A percentile compares a stretch with the other conserved stretches of the same genome.
Evolutionary conservation across 2,797 vertebrate species (phyloP).

Genomic region (Champsocephalus gunnari): DNA sequence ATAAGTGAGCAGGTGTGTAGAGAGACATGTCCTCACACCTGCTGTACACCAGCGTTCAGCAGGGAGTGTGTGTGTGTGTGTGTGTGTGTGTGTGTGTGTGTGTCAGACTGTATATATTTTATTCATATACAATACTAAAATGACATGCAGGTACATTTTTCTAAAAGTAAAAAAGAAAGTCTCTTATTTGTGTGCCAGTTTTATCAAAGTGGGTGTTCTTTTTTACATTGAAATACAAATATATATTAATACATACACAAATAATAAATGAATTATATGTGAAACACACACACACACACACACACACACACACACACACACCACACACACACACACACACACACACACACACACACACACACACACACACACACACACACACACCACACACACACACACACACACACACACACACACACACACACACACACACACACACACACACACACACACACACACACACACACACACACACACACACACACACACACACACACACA

Average conservation of each 20-base stretch:
- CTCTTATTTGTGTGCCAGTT: no score
- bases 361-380: conserved; percentile 14
- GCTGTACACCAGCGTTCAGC: conserved; percentile 42
- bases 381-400: conserved; percentile 13
- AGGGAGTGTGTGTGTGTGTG: conserved; percentile 26
- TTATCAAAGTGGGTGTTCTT: no score
- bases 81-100: conserved; percentile 32
- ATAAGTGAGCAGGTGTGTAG: conserved; percentile 72
- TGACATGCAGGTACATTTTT: not conserved
- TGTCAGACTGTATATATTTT: conserved; percentile 20
- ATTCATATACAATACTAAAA: conserved; percentile 29
- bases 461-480: conserved; percentile 7
- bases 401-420: not conserved
- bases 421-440: conserved; percentile 5
- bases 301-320: conserved; percentile 33
- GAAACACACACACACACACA: conserved; percentile 1
- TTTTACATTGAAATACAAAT: no score
- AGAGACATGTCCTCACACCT: conserved; percentile 72
- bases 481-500: conserved; percentile 34
- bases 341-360: conserved; percentile 13
- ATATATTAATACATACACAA: no score
- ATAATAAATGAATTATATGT: no score
- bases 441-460: conserved; percentile 7
- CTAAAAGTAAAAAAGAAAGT: no score
- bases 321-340: conserved; percentile 17